Evolutionary conservation across 1,140 invertebrate genomes (phyloP).

Genomic region (Diachasmimorpha longicaudata): DNA sequence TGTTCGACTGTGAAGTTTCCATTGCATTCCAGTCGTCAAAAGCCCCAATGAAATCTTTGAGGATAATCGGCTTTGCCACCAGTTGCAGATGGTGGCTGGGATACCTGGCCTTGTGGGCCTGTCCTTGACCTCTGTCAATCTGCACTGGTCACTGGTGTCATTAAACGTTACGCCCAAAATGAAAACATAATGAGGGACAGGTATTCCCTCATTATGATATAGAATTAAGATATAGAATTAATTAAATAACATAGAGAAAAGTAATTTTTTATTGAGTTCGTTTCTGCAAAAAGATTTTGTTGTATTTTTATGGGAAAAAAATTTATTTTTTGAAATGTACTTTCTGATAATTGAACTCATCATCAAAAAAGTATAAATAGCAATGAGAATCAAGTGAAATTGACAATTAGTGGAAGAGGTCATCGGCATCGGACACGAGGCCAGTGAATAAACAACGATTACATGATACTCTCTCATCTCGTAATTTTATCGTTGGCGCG

Average conservation of each 20-base stretch:
- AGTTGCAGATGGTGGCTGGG: background rate
- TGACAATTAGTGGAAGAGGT: background rate
- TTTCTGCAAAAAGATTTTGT: no score
- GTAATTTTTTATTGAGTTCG: no score
- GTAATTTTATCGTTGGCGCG: conserved; percentile 8
- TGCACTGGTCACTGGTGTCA: background rate
- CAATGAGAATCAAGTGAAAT: background rate
- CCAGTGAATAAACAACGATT: background rate
- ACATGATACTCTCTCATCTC: conserved; percentile 9
- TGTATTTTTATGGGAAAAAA: no score
- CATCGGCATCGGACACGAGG: conserved; percentile 5
- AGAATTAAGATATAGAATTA: no score
- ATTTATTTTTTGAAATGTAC: no score
- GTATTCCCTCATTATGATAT: no score
- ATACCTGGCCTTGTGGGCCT: background rate
- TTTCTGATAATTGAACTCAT: background rate
- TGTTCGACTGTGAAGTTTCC: background rate
- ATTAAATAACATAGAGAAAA: no score
- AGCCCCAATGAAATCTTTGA: background rate
- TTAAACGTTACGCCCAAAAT: background rate
- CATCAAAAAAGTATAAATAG: background rate
- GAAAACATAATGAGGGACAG: no score
- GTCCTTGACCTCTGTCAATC: background rate
- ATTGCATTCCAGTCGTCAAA: background rate
- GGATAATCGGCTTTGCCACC: conserved; percentile 6